Conservation (phyloP, 2,113 vertebrate genomes). For the Elgaria multicarinata region DNA sequence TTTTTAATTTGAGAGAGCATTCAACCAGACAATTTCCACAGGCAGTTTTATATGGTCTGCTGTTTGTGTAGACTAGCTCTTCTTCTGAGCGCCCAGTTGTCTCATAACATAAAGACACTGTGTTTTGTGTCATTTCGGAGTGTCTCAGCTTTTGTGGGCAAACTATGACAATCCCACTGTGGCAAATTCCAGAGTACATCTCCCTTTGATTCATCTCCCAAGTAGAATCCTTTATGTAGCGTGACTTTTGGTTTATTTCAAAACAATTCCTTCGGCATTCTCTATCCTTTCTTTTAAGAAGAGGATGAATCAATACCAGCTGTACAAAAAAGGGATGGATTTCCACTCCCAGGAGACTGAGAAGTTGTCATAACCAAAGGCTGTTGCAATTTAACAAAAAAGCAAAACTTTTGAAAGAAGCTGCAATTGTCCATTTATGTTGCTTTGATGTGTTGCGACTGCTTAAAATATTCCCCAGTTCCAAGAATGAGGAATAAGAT, state of each 20-base stretch:
- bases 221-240: slow-evolving; percentile 1
- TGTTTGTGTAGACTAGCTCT: neutral
- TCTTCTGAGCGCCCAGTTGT: neutral
- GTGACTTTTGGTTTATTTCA: slow-evolving; percentile 10
- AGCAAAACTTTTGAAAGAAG: neutral
- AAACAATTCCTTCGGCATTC: slow-evolving; percentile 51
- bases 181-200: neutral
- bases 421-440: neutral
- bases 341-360: slow-evolving; percentile 30
- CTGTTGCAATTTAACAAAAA: neutral
- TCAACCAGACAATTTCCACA: neutral
- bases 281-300: slow-evolving; percentile 45
- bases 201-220: slow-evolving; percentile 5
- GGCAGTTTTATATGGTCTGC: neutral
- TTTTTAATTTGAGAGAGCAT: neutral
- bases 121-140: slow-evolving; percentile 5
- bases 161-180: neutral
- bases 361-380: slow-evolving; percentile 50
- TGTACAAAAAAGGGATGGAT: slow-evolving; percentile 4
- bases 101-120: neutral
- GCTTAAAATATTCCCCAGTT: neutral
- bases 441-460: neutral
- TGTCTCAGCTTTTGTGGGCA: neutral
- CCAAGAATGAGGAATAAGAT: neutral
- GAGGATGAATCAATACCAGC: slow-evolving; percentile 44